A percentile compares a stretch with the other conserved stretches of the same genome.
These are phyloP conservation scores for Trachymyrmex cornetzi DNA, from an alignment of 1,140 invertebrate species.

Conservation along the genomic window DNA sequence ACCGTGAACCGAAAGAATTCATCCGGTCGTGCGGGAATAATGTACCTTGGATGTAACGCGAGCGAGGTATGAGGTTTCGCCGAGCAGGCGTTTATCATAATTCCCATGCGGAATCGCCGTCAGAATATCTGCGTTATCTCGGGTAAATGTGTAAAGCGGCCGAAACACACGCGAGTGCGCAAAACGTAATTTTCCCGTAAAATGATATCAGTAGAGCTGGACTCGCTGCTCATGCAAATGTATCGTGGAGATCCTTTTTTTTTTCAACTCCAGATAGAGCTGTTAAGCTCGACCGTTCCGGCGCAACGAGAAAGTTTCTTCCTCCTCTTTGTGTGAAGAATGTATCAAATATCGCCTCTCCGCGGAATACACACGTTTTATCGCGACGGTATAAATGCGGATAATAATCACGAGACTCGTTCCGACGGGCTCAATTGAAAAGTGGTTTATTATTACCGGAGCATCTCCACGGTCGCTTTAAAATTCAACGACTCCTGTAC, in stretches of 20 bases:
- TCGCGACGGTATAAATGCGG: constrained; percentile 31
- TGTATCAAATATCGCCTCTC: not conserved
- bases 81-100: constrained; percentile 57
- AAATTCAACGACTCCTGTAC: constrained; percentile 61
- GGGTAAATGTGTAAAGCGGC: constrained; percentile 35
- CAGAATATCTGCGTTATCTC: constrained; percentile 27
- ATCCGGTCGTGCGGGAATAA: constrained; percentile 33
- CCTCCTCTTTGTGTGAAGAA: not conserved
- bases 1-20: constrained; percentile 29
- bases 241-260: not conserved
- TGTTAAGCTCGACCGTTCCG: constrained; percentile 27
- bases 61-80: constrained; percentile 41
- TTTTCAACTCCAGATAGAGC: constrained; percentile 18
- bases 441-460: constrained; percentile 62
- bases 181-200: constrained; percentile 56
- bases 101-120: constrained; percentile 28
- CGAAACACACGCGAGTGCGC: constrained; percentile 34
- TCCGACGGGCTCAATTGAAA: constrained; percentile 47
- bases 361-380: constrained; percentile 26
- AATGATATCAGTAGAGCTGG: constrained; percentile 42
- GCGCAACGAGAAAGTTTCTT: constrained; percentile 17
- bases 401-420: constrained; percentile 54
- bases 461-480: not conserved
- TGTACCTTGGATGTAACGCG: constrained; percentile 41
- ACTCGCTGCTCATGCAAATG: constrained; percentile 39